These are phyloP conservation scores for Lysiphlebus fabarum DNA, from an alignment of 1,140 invertebrate species.

Conservation along the genomic window DNA sequence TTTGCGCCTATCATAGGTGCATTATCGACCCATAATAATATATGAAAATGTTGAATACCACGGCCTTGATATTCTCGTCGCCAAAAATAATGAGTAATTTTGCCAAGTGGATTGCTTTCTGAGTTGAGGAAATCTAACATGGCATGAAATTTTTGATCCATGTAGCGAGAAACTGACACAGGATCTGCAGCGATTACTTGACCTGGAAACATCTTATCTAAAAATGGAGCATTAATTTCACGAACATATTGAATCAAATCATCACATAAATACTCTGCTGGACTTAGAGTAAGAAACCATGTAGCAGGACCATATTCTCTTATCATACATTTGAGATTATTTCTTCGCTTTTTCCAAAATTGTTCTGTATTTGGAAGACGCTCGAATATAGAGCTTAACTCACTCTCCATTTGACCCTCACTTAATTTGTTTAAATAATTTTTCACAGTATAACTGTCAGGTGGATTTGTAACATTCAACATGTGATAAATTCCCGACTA, in stretches of 20 bases:
- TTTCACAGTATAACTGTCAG: conserved; percentile 14
- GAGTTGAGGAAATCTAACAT: conserved; percentile 34
- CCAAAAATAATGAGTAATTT: conserved; percentile 22
- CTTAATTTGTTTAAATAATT: conserved; percentile 10
- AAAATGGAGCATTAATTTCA: conserved; percentile 30
- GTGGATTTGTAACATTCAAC: conserved; percentile 23
- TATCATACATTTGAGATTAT: conserved; percentile 27
- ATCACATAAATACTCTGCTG: conserved; percentile 40
- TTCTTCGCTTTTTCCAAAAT: conserved; percentile 14
- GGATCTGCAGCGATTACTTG: conserved; percentile 24
- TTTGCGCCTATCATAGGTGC: background rate
- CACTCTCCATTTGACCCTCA: conserved; percentile 6
- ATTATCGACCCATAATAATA: background rate
- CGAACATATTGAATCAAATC: conserved; percentile 38
- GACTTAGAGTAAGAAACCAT: conserved; percentile 46
- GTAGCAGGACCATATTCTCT: conserved; percentile 41
- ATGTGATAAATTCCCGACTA: conserved; percentile 31
- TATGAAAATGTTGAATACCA: too few relatives aligned
- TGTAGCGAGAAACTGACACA: conserved; percentile 32
- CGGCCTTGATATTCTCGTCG: too few relatives aligned
- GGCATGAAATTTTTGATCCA: conserved; percentile 34
- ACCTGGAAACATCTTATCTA: conserved; percentile 15
- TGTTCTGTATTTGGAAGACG: conserved; percentile 9
- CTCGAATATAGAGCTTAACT: conserved; percentile 3
- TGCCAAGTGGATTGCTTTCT: conserved; percentile 29